phyloP scores from a whole-genome alignment of 2,888 invertebrate genomes.

The Eristalis arbustorum region DNA sequence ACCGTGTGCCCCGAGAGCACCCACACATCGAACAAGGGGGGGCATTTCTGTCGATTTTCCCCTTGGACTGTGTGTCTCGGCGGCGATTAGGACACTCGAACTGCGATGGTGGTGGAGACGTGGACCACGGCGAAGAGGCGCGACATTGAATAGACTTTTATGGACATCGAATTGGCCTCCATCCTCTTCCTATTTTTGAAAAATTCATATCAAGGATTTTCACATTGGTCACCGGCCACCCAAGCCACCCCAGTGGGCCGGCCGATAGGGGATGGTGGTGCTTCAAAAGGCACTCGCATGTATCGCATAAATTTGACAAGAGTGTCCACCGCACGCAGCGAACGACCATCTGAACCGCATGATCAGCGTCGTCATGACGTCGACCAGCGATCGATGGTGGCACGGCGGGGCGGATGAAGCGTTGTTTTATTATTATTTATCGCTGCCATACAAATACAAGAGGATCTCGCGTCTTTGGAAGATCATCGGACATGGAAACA shows the following conservation, averaged over 20 bases:
- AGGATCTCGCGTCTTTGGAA: slow-evolving; percentile 27
- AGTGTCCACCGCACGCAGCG: slow-evolving; percentile 16
- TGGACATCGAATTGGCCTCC: slow-evolving; percentile 52
- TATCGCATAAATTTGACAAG: background rate
- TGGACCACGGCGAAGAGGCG: slow-evolving; percentile 46
- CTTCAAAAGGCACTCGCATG: too few relatives aligned
- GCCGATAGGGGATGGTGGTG: background rate
- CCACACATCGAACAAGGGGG: slow-evolving; percentile 2
- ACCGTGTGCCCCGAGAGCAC: slow-evolving; percentile 44
- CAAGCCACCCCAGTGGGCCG: background rate
- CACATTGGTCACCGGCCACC: background rate
- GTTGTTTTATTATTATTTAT: slow-evolving; percentile 57
- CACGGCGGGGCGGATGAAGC: slow-evolving; percentile 24
- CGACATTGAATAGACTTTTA: slow-evolving; percentile 63
- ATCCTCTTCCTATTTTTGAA: slow-evolving; percentile 34
- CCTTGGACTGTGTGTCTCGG: background rate
- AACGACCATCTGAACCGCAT: background rate
- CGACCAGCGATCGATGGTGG: background rate
- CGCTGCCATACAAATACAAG: slow-evolving; percentile 42
- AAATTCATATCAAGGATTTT: background rate
- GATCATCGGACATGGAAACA: slow-evolving; percentile 33
- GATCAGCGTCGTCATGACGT: slow-evolving; percentile 17
- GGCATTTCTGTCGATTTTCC: background rate
- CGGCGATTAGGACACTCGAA: slow-evolving; percentile 29
- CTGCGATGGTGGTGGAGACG: background rate